Evolutionary conservation across 1,140 invertebrate species (phyloP).

Genomic region (Drosophila eugracilis): DNA sequence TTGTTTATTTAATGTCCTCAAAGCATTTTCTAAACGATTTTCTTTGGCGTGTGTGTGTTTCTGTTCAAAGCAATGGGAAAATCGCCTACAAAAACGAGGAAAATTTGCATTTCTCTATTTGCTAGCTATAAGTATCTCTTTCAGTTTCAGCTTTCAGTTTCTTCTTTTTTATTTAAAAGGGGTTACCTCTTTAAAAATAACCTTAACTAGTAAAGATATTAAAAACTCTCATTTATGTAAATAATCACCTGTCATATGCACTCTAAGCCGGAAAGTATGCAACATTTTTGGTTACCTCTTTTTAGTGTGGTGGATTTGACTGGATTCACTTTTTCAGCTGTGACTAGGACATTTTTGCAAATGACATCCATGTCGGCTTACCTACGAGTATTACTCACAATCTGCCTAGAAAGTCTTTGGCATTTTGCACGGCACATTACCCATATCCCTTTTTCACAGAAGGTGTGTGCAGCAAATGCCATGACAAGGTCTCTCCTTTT

Average conservation of each 20-base stretch:
- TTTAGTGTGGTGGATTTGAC: background rate
- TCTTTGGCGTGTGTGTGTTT: slow-evolving; percentile 16
- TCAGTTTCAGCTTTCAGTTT: background rate
- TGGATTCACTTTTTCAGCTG: background rate
- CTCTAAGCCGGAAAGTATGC: background rate
- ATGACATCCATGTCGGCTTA: slow-evolving; percentile 23
- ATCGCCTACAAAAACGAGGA: slow-evolving; percentile 10
- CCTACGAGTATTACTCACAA: slow-evolving; percentile 11
- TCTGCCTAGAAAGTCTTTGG: slow-evolving; percentile 18
- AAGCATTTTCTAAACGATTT: slow-evolving; percentile 14
- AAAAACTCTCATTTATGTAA: no score
- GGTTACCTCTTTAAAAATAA: no score
- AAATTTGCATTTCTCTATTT: slow-evolving; percentile 1
- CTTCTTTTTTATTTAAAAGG: background rate
- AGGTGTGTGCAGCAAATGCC: slow-evolving; percentile 22
- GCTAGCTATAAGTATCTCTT: background rate
- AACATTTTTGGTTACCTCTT: background rate
- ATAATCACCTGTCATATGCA: no score
- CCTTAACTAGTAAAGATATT: no score
- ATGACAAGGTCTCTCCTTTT: slow-evolving; percentile 14
- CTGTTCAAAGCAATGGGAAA: slow-evolving; percentile 14
- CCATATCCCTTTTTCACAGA: slow-evolving; percentile 18
- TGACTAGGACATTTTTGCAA: slow-evolving; percentile 16
- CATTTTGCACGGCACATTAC: slow-evolving; percentile 29
- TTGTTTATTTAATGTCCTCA: slow-evolving; percentile 15